A percentile compares a stretch with the other conserved stretches of the same genome.
Conservation (phyloP, 2,888 invertebrate genomes). For the Fragum fragum region DNA sequence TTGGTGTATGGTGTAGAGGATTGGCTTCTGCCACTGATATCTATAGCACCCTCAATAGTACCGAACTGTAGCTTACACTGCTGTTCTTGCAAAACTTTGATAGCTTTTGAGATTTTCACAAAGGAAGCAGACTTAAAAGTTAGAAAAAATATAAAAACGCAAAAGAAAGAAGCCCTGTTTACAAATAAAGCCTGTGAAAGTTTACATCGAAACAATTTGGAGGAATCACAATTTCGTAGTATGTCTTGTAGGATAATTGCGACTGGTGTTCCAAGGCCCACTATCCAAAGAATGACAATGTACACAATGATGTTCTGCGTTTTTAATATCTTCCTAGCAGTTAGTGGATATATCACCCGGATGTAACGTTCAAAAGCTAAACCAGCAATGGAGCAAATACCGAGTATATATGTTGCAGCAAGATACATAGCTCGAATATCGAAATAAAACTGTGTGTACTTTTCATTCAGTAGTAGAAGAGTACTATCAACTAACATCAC, state of each 20-base stretch:
- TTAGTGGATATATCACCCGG: neutral
- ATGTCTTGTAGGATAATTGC: neutral
- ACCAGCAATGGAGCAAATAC: neutral
- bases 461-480: neutral
- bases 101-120: neutral
- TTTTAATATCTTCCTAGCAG: neutral
- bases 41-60: neutral
- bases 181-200: neutral
- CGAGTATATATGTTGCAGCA: neutral
- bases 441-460: neutral
- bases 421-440: neutral
- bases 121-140: neutral
- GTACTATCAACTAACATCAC: neutral
- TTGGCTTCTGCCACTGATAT: neutral
- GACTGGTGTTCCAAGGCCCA: neutral
- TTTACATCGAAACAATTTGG: neutral
- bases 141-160: neutral
- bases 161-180: neutral
- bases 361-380: slow-evolving; percentile 9
- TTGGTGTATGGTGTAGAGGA: neutral
- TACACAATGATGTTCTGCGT: neutral
- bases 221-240: neutral
- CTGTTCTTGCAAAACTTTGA: neutral
- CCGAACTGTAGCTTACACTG: neutral
- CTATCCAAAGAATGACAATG: neutral